Conservation (phyloP, 1,140 invertebrate species). For the Hirudo medicinalis region DNA sequence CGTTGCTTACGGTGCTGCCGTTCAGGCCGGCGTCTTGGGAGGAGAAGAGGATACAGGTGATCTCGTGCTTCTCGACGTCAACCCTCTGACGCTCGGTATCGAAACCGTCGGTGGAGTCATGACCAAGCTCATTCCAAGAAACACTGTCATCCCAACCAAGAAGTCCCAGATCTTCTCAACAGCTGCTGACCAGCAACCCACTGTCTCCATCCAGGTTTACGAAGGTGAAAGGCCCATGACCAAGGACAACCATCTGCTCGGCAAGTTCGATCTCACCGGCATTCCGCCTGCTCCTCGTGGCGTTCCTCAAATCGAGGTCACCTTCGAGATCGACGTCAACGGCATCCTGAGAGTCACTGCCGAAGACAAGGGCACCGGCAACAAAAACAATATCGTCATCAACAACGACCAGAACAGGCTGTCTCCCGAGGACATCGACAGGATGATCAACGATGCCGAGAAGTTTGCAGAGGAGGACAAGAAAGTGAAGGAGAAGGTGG, state of each 20-base stretch:
- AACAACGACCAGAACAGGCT: slow-evolving; percentile 94
- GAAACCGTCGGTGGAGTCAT: slow-evolving; percentile 99
- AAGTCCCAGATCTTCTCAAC: slow-evolving; percentile 99
- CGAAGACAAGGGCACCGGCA: slow-evolving; percentile 93
- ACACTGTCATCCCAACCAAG: slow-evolving; percentile 98
- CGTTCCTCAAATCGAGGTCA: slow-evolving; percentile 97
- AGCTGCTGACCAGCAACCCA: slow-evolving; percentile 95
- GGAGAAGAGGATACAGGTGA: slow-evolving; percentile 74
- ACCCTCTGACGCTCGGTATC: slow-evolving; percentile 94
- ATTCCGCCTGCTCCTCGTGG: slow-evolving; percentile 93
- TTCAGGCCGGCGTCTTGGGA: slow-evolving; percentile 73
- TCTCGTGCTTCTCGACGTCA: slow-evolving; percentile 90
- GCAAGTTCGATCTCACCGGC: slow-evolving; percentile 95
- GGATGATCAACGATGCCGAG: slow-evolving; percentile 97
- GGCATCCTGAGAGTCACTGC: slow-evolving; percentile 70
- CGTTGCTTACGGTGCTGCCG: slow-evolving; percentile 83
- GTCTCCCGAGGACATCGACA: slow-evolving; percentile 91
- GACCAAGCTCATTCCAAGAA: slow-evolving; percentile 94
- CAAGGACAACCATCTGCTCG: slow-evolving; percentile 92
- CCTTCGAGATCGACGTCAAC: slow-evolving; percentile 97
- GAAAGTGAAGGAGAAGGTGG: slow-evolving; percentile 78
- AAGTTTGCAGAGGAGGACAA: slow-evolving; percentile 98
- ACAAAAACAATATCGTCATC: slow-evolving; percentile 95
- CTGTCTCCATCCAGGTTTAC: slow-evolving; percentile 93
- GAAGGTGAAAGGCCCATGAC: slow-evolving; percentile 98